Evolutionary conservation across 2,797 vertebrate species (phyloP).

Genomic region (Melanotaenia maccullochi): DNA sequence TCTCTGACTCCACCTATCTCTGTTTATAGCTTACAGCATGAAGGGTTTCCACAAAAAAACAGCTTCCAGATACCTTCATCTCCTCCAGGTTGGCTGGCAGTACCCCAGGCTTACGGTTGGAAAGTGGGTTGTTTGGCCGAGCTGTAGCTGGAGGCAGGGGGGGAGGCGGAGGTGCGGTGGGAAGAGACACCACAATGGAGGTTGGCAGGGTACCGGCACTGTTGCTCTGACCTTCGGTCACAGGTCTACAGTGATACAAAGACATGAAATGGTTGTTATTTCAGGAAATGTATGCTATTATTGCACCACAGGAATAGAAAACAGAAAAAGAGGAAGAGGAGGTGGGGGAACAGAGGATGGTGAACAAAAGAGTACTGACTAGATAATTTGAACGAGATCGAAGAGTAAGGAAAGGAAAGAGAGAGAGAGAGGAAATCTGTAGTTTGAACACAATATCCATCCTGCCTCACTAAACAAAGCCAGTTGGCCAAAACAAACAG

Average conservation of each 20-base stretch:
- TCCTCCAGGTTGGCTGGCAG: conserved; percentile 95
- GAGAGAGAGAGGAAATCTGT: conserved; percentile 39
- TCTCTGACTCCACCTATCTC: no score
- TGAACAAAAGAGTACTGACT: conserved; percentile 22
- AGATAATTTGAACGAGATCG: conserved; percentile 15
- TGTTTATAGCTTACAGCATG: neutral
- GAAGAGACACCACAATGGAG: conserved; percentile 83
- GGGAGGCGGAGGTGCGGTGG: conserved; percentile 64
- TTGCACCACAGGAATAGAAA: conserved; percentile 10
- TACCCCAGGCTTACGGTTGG: conserved; percentile 89
- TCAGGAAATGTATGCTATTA: conserved; percentile 4
- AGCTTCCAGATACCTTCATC: conserved; percentile 88
- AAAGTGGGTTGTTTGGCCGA: conserved; percentile 80
- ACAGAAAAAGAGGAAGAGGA: conserved; percentile 22
- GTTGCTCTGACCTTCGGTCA: conserved; percentile 87
- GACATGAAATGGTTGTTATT: conserved; percentile 16
- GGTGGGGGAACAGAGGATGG: neutral
- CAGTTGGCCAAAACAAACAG: conserved; percentile 45
- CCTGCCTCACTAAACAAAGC: conserved; percentile 61
- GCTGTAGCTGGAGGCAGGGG: conserved; percentile 57
- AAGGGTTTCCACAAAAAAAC: neutral
- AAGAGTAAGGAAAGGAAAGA: conserved; percentile 33
- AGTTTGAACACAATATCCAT: conserved; percentile 37
- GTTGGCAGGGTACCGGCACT: conserved; percentile 77
- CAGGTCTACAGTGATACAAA: conserved; percentile 77